phyloP scores from a whole-genome alignment of 2,113 vertebrate genomes.

The Buteo buteo region DNA sequence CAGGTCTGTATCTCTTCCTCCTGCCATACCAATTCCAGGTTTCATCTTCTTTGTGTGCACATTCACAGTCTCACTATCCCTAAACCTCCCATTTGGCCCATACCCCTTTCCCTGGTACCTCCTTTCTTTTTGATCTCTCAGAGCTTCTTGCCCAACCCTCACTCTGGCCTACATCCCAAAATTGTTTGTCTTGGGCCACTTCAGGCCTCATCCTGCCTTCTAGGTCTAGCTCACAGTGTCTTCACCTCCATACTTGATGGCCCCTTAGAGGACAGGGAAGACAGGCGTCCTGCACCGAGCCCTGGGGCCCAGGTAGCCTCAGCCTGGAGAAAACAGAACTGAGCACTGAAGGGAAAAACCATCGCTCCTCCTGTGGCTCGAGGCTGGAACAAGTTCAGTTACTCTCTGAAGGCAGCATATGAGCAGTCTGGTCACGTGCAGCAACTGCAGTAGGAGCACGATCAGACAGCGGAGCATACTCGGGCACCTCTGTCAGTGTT shows the following conservation, averaged over 20 bases:
- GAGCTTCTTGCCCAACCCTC: background rate
- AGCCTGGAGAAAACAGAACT: background rate
- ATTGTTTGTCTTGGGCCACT: background rate
- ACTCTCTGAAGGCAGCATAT: background rate
- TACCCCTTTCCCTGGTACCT: background rate
- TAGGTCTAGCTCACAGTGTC: accelerated
- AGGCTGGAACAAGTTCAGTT: background rate
- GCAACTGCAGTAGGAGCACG: background rate
- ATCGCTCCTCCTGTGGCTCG: background rate
- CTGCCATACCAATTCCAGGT: background rate
- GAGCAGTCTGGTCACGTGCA: background rate
- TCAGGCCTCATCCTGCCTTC: background rate
- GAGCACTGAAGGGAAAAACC: background rate
- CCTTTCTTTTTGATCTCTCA: background rate
- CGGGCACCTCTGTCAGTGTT: accelerated
- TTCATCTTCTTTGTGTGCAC: background rate
- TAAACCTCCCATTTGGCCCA: background rate
- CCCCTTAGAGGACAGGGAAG: background rate
- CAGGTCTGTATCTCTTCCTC: background rate
- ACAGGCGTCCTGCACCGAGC: accelerated
- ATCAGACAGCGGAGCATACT: background rate
- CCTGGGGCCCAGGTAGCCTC: background rate
- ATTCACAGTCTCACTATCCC: background rate
- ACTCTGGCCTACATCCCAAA: background rate
- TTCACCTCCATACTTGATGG: background rate